A percentile compares a stretch with the other conserved stretches of the same genome.
Evolutionary conservation across 1,140 invertebrate species (phyloP).

Genomic region (Atta cephalotes): DNA sequence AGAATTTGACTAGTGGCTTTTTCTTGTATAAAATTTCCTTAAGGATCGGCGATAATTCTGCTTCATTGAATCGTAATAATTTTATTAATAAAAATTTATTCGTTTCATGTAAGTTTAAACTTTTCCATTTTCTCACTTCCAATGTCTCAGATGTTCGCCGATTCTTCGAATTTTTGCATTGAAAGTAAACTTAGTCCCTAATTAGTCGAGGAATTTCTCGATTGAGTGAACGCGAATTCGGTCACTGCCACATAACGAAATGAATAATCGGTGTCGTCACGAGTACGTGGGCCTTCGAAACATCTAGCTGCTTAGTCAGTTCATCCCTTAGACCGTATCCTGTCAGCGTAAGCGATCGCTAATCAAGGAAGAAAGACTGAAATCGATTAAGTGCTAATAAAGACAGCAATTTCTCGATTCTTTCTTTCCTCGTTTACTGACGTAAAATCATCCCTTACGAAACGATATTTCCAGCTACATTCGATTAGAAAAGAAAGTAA

Average conservation of each 20-base stretch:
- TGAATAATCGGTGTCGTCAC: conserved; percentile 70
- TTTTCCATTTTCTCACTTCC: background rate
- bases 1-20: background rate
- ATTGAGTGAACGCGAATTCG: conserved; percentile 57
- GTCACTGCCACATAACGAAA: conserved; percentile 62
- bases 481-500: background rate
- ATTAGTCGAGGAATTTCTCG: conserved; percentile 33
- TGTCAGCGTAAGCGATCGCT: background rate
- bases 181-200: background rate
- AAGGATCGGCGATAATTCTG: background rate
- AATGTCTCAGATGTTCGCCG: conserved; percentile 5
- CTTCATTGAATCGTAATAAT: background rate
- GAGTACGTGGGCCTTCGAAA: conserved; percentile 73
- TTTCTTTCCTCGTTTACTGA: background rate
- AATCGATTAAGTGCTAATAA: conserved; percentile 14
- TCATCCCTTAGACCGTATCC: conserved; percentile 30
- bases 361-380: background rate
- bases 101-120: background rate
- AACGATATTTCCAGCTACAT: background rate
- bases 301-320: conserved; percentile 61
- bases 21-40: background rate
- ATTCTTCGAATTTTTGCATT: conserved; percentile 13
- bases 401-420: conserved; percentile 17
- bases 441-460: background rate
- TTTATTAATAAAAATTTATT: conserved; percentile 15